phyloP scores from a whole-genome alignment of 2,888 invertebrate genomes.

The Bombyx huttoni region DNA sequence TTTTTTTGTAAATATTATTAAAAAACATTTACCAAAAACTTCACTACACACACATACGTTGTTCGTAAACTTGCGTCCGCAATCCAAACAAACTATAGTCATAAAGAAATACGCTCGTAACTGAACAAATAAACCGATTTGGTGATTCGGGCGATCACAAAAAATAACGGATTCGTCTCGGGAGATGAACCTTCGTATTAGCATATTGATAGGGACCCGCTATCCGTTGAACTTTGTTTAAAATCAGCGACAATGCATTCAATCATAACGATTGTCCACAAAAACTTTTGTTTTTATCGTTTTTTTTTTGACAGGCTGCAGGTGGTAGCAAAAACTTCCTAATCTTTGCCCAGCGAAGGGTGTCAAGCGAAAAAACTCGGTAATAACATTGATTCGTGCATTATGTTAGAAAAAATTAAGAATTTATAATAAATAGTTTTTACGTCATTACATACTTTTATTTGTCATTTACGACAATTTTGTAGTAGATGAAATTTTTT shows the following conservation, averaged over 20 bases:
- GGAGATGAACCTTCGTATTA: conserved; percentile 50
- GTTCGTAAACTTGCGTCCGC: conserved; percentile 37
- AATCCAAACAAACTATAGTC: conserved; percentile 53
- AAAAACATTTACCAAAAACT: neutral
- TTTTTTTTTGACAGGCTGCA: conserved; percentile 51
- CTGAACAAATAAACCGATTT: conserved; percentile 69
- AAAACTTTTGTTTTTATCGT: conserved; percentile 48
- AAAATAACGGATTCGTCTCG: conserved; percentile 42
- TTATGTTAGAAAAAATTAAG: neutral
- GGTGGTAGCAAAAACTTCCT: conserved; percentile 42
- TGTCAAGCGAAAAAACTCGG: conserved; percentile 11
- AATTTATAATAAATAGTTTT: too few species aligned
- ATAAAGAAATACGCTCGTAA: conserved; percentile 54
- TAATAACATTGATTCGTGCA: neutral
- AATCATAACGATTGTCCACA: conserved; percentile 59
- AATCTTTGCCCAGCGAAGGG: conserved; percentile 11
- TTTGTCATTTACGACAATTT: too few species aligned
- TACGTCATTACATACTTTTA: too few species aligned
- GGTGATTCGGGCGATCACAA: conserved; percentile 33
- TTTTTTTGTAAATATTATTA: neutral
- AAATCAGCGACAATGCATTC: conserved; percentile 68
- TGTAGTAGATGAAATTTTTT: too few species aligned
- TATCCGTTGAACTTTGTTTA: conserved; percentile 65
- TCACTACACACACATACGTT: conserved; percentile 22
- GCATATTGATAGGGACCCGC: conserved; percentile 62